Evolutionary conservation across 2,888 invertebrate genomes (phyloP).

Genomic region (Patella depressa): DNA sequence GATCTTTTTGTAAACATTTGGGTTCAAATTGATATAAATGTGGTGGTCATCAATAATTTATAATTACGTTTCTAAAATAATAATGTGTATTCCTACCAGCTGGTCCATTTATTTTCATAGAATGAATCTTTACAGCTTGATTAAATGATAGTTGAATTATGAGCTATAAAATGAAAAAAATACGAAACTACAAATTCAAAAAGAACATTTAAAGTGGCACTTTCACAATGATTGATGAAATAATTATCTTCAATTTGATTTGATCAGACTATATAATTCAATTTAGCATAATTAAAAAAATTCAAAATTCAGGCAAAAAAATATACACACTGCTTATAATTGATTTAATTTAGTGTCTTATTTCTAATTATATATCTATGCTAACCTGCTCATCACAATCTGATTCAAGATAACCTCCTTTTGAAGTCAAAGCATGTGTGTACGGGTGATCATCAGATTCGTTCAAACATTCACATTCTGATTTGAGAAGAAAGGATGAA

Average conservation of each 20-base stretch:
- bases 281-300: no score
- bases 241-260: no score
- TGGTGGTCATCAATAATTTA: no score
- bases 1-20: no score
- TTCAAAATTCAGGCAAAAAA: no score
- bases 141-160: conserved; percentile 90
- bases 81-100: conserved; percentile 49
- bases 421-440: conserved; percentile 73
- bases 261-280: no score
- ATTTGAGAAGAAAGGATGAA: conserved; percentile 85
- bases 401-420: conserved; percentile 71
- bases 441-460: conserved; percentile 94
- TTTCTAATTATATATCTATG: background rate
- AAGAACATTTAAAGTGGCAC: no score
- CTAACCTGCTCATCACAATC: conserved; percentile 92
- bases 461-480: conserved; percentile 95
- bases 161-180: conserved; percentile 75
- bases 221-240: no score
- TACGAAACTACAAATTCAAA: background rate
- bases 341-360: no score
- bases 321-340: no score
- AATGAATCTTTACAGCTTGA: conserved; percentile 94
- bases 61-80: no score
- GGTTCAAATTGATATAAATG: no score
- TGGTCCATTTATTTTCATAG: conserved; percentile 75